Evolutionary conservation across 2,113 vertebrate species (phyloP), one percentile per base, ranked within the genome.

Genomic region (Ia io): DNA sequence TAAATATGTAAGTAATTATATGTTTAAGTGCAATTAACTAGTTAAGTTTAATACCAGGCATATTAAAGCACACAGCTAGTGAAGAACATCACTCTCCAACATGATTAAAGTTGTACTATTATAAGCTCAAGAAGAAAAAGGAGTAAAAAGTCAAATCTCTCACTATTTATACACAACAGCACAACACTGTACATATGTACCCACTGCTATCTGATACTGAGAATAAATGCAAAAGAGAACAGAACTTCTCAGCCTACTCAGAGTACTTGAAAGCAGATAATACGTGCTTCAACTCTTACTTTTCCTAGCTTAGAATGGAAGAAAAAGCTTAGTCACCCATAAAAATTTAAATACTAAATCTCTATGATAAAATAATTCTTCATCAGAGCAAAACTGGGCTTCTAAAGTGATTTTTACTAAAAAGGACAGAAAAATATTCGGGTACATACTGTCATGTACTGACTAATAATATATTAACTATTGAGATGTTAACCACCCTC

Each of bases 1-100:
- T 95, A 96, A 97, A 93, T 14, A 82, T 76, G 76, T 53, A 76
- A 65, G 40, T 25, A 80, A 92, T 18, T 63, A 96, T 95, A 84
- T 51, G 49, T 76, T 92, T 90, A 95, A 97, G 94, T 95, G 8
- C 0, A 84, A 49, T 85, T 35, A 95, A 86, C 53, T 82, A 82
- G 16, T 91, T 42, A 84, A 97, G 78, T 44, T 94, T 25, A 90
- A 94, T 42, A 90, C 17, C 51, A 82, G 69, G 88, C 35, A 88
- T 23, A 28, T 87, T 0, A 37, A 96, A 94, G 85, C 87, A 76
- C 90, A 94, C 6, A 78, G 71, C 86, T 92, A 80, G 59, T 78
- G 67, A 93, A 92, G 44, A 96, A 77, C 12, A 92, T n/a, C 22
- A 61, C 9, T 87, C 32, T 95, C 49, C 80, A 92, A 71, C 0